These are phyloP conservation scores for Yasuhikotakia modesta DNA, from an alignment of 2,797 vertebrate species.

Conservation along the genomic window DNA sequence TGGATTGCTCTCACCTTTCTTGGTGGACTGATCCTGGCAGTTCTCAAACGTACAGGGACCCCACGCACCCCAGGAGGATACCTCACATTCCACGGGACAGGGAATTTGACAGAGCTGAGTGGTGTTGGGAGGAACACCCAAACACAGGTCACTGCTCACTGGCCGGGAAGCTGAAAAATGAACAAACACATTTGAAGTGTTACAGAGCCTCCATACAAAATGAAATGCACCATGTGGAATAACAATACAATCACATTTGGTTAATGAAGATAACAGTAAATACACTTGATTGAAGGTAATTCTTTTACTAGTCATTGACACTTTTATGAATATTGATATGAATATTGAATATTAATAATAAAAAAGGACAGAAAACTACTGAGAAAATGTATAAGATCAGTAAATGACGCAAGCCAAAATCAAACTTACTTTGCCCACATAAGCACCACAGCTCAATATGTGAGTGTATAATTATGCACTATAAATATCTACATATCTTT, in stretches of 20 bases:
- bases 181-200: conserved; percentile 30
- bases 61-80: conserved; percentile 92
- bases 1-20: conserved; percentile 81
- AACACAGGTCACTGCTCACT: conserved; percentile 83
- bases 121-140: conserved; percentile 81
- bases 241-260: too few relatives aligned
- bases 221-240: background rate
- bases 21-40: conserved; percentile 89
- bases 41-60: conserved; percentile 93
- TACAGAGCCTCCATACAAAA: background rate
- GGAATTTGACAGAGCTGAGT: conserved; percentile 91
- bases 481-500: too few relatives aligned
- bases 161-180: conserved; percentile 82
- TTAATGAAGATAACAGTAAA: too few relatives aligned
- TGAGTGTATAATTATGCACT: background rate
- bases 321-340: too few relatives aligned
- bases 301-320: too few relatives aligned
- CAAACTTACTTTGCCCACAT: too few relatives aligned
- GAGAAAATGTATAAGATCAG: too few relatives aligned
- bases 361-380: too few relatives aligned
- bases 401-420: too few relatives aligned
- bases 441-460: too few relatives aligned
- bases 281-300: too few relatives aligned
- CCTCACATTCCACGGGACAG: conserved; percentile 90
- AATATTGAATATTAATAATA: too few relatives aligned